Evolutionary conservation across 2,888 invertebrate genomes (phyloP).

Genomic region (Mythimna lalbum): DNA sequence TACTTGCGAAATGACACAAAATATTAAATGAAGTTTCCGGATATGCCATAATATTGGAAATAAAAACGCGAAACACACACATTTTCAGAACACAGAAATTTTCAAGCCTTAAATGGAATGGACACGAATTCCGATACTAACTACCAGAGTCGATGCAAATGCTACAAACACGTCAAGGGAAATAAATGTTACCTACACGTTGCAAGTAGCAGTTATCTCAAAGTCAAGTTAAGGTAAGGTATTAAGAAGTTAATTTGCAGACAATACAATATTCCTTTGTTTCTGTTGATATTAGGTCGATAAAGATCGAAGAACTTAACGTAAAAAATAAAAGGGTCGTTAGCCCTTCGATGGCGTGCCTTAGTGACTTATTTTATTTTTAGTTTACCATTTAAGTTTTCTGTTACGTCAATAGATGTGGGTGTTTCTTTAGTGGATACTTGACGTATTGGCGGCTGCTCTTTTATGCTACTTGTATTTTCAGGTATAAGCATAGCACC

Average conservation of each 20-base stretch:
- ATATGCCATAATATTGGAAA: background rate
- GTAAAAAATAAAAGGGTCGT: conserved; percentile 4
- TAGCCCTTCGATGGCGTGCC: background rate
- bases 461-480: conserved; percentile 64
- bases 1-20: background rate
- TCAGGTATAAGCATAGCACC: conserved; percentile 85
- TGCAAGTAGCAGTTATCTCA: background rate
- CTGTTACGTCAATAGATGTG: conserved; percentile 65
- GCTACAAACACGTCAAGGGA: background rate
- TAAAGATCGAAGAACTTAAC: conserved; percentile 8
- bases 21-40: background rate
- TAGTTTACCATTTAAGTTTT: conserved; percentile 79
- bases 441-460: conserved; percentile 70
- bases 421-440: conserved; percentile 58
- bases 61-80: too few relatives aligned
- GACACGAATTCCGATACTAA: background rate
- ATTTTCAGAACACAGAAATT: too few relatives aligned
- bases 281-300: conserved; percentile 17
- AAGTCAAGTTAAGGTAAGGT: conserved; percentile 6
- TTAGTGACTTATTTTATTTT: conserved; percentile 63
- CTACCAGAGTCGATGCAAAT: conserved; percentile 1
- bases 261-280: conserved; percentile 18
- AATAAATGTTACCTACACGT: background rate
- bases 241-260: background rate
- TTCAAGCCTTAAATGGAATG: conserved; percentile 11